Conservation (phyloP, 2,113 vertebrate species). For the Cebus imitator region DNA sequence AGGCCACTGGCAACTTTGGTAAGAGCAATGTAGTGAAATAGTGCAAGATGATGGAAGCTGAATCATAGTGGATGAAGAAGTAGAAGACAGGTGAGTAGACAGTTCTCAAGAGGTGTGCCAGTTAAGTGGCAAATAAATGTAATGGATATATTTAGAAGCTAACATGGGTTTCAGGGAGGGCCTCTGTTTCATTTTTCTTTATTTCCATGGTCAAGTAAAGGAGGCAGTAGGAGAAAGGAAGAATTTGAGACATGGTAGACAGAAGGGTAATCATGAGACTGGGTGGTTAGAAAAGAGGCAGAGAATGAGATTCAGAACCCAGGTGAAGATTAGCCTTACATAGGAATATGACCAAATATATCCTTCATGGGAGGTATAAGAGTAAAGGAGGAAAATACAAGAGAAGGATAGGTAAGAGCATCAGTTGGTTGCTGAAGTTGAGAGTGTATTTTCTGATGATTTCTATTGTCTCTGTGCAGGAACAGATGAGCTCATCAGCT, state of each 20-base stretch:
- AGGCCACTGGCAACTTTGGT: neutral
- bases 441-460: neutral
- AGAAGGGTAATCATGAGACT: neutral
- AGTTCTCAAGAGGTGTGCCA: neutral
- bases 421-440: neutral
- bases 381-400: neutral
- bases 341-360: neutral
- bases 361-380: neutral
- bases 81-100: neutral
- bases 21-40: neutral
- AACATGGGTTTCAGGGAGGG: neutral
- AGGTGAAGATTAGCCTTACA: neutral
- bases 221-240: neutral
- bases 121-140: neutral
- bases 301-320: neutral
- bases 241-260: neutral
- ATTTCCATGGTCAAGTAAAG: neutral
- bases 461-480: neutral
- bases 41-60: neutral
- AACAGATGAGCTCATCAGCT: neutral
- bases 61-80: neutral
- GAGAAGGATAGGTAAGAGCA: neutral
- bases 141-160: neutral
- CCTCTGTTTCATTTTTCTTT: constrained; percentile 6
- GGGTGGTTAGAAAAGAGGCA: neutral